Conservation (phyloP, 2,113 vertebrate genomes). For the Athene cunicularia region DNA sequence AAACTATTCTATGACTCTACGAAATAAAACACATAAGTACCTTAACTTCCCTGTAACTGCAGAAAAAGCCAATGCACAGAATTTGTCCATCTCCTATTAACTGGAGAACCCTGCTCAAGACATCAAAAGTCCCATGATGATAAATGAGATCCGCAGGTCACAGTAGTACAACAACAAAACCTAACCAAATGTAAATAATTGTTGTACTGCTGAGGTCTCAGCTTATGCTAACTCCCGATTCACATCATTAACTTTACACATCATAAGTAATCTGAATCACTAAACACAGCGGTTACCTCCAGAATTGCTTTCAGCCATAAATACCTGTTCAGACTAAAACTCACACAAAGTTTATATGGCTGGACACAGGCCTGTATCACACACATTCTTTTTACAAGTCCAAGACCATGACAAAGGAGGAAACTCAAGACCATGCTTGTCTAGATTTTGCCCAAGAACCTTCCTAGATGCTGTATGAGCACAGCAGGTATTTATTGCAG, state of each 20-base stretch:
- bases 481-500: not conserved
- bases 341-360: not conserved
- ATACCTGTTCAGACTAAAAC: not conserved
- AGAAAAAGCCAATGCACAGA: not conserved
- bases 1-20: not conserved
- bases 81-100: not conserved
- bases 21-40: not conserved
- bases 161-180: not conserved
- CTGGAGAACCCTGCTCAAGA: not conserved
- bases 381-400: not conserved
- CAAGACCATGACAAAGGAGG: not conserved
- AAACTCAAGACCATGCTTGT: not conserved
- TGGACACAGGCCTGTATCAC: not conserved
- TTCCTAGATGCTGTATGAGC: not conserved
- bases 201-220: not conserved
- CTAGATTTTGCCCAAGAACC: not conserved
- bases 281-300: not conserved
- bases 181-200: not conserved
- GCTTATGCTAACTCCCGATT: not conserved
- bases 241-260: constrained; percentile 27
- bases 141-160: not conserved
- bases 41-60: not conserved
- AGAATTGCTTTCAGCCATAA: not conserved
- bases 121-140: not conserved
- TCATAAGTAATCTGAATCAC: not conserved